A percentile compares a stretch with the other conserved stretches of the same genome.
These are phyloP conservation scores for Hyphantria cunea DNA, from an alignment of 1,140 invertebrate species.

Conservation along the genomic window DNA sequence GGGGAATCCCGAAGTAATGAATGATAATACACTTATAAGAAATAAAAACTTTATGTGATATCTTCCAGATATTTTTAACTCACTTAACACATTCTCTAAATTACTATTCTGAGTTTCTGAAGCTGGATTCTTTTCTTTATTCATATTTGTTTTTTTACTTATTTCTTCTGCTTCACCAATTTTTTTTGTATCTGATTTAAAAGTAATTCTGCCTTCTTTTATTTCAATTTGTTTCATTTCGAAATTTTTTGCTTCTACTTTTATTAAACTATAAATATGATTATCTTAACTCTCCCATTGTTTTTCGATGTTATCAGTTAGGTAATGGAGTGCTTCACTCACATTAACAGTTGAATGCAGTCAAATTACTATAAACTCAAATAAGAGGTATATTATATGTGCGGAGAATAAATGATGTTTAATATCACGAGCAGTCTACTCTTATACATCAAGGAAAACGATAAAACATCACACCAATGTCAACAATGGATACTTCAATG, in stretches of 20 bases:
- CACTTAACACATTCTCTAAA: conserved; percentile 15
- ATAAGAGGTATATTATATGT: too few relatives aligned
- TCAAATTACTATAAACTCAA: neutral
- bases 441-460: neutral
- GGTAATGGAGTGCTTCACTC: too few relatives aligned
- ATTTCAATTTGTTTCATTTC: too few relatives aligned
- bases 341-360: too few relatives aligned
- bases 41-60: conserved; percentile 19
- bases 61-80: conserved; percentile 15
- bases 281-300: too few relatives aligned
- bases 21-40: conserved; percentile 1
- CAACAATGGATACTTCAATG: neutral
- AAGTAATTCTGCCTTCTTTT: too few relatives aligned
- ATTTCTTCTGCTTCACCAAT: neutral
- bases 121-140: neutral
- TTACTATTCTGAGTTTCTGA: neutral
- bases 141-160: neutral
- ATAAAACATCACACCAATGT: neutral
- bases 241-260: too few relatives aligned
- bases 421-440: too few relatives aligned
- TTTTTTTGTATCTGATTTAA: neutral
- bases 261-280: too few relatives aligned
- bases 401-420: too few relatives aligned
- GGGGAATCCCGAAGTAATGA: conserved; percentile 1
- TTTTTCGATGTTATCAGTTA: neutral